Evolutionary conservation across 2,888 invertebrate species (phyloP).

Genomic region (Dermolepida albohirtum): DNA sequence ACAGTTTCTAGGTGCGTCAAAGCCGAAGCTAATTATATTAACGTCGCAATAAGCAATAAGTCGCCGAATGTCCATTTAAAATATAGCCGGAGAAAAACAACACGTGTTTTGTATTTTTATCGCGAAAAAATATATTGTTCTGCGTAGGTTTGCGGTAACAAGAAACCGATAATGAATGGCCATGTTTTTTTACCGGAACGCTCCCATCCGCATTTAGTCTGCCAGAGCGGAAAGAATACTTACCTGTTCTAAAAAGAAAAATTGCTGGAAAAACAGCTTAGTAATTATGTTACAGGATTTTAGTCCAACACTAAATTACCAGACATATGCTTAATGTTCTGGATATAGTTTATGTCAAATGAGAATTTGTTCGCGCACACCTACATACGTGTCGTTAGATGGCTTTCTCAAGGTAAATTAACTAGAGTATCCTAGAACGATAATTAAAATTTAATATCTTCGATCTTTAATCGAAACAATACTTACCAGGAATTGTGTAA

Average conservation of each 20-base stretch:
- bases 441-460: too few relatives aligned
- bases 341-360: conserved; percentile 9
- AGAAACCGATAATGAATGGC: conserved; percentile 37
- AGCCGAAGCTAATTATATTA: too few relatives aligned
- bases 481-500: too few relatives aligned
- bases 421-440: too few relatives aligned
- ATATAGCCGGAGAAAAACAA: conserved; percentile 26
- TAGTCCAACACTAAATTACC: conserved; percentile 35
- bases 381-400: not conserved
- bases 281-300: conserved; percentile 37
- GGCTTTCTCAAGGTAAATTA: not conserved
- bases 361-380: not conserved
- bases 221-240: conserved; percentile 25
- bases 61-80: not conserved
- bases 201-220: conserved; percentile 10
- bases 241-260: conserved; percentile 39
- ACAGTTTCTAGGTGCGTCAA: too few relatives aligned
- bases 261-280: conserved; percentile 40
- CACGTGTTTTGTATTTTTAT: conserved; percentile 34
- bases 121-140: conserved; percentile 23
- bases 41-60: too few relatives aligned
- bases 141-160: conserved; percentile 25
- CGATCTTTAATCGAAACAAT: too few relatives aligned
- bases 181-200: conserved; percentile 25
- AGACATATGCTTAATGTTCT: conserved; percentile 30